Base-by-base conservation (phyloP, 1,140 invertebrate species). In the Macrotrachela quadricornifera region DNA sequence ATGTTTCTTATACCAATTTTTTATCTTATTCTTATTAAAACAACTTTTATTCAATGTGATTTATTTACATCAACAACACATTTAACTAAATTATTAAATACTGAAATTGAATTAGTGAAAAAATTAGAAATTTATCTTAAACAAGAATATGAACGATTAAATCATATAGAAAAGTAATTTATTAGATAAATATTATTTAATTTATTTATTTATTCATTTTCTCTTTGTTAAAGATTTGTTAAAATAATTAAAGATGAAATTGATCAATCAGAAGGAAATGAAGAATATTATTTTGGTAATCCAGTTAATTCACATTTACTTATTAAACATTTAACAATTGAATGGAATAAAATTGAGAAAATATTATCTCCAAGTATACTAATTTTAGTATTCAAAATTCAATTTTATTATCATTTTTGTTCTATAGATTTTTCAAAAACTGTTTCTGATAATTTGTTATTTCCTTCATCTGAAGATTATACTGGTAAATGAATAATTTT, bases 241-340 rank as follows among this genome's bases (percentile, higher is more conserved):
- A 57, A 62, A 44, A 71, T 75, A 51, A 75, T 73, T 61, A 65
- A 67, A 38, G 57, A 59, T 39, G 81, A 90, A 62, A 83, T 90
- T 64, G 71, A 78, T 16, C 75, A 76, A 61, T 84, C 85, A 1
- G 76, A 79, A 58, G 69, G 75, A 51, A 81, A 91, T 64, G 78
- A 82, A 15, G 78, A 82, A 46, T 76, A 77, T 56, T 90, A 87
- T 64, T 71, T 95, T 37, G 79, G 80, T 2, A 96, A 97, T 74
- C 91, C 91, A 2, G 84, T 96, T 51, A 95, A 95, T 73, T 87
- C 90, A 39, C 96, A 88, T 70, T 74, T 92, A 30, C 71, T 96
- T 46, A 86, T 95, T 43, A 97, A 96, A 72, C 77, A 85, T 59
- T 74, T 97, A 56, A 90, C 87, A 9, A 78, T 80, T 10, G 88